These are phyloP conservation scores for Uropsilus gracilis DNA, from an alignment of 2,113 vertebrate species.

Conservation along the genomic window DNA sequence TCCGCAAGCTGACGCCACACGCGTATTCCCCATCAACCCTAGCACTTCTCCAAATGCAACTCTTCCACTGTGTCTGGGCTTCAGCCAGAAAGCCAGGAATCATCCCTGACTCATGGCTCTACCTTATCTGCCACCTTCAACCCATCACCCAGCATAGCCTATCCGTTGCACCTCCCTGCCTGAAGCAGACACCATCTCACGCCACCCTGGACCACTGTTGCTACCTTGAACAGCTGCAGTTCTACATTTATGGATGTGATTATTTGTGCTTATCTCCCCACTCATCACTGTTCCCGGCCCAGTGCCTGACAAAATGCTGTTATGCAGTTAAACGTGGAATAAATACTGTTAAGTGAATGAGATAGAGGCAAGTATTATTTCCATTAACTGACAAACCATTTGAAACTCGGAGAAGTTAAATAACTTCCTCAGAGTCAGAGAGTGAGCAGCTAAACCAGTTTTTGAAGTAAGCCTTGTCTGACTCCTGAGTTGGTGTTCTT, in stretches of 20 bases:
- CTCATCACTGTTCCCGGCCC: constrained; percentile 34
- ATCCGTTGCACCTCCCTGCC: constrained; percentile 23
- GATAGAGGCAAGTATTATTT: not conserved
- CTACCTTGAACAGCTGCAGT: constrained; percentile 41
- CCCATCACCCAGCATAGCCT: constrained; percentile 24
- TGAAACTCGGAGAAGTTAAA: constrained; percentile 43
- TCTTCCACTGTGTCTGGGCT: not conserved
- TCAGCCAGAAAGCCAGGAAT: not conserved
- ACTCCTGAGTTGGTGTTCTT: not conserved
- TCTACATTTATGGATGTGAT: constrained; percentile 41
- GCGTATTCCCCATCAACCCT: not conserved
- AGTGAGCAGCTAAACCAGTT: not conserved
- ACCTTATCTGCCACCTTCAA: constrained; percentile 39
- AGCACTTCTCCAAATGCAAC: constrained; percentile 22
- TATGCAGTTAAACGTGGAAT: not conserved
- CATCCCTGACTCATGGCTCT: constrained; percentile 43
- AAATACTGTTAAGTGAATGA: constrained; percentile 45
- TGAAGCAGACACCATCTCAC: constrained; percentile 16
- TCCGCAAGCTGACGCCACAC: not conserved
- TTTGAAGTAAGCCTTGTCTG: constrained; percentile 15
- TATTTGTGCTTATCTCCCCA: constrained; percentile 36
- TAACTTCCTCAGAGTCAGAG: not conserved
- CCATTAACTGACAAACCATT: not conserved
- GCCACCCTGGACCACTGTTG: not conserved
- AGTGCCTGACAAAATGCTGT: not conserved